Evolutionary conservation across 2,888 invertebrate species (phyloP).

Genomic region (Xestia rhomboidea): DNA sequence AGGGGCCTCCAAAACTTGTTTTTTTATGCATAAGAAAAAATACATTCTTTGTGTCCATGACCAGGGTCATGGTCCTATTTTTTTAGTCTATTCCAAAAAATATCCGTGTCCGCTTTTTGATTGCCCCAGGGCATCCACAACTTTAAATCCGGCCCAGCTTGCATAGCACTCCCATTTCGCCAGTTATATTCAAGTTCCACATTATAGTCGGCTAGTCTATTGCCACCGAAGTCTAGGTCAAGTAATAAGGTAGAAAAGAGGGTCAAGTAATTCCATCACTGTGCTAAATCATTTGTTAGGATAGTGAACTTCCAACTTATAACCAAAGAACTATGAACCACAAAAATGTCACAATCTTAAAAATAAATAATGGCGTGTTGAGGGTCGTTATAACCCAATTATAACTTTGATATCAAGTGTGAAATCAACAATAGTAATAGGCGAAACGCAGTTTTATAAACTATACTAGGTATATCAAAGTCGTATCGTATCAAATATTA

Average conservation of each 20-base stretch:
- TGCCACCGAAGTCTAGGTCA: background rate
- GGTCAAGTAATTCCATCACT: background rate
- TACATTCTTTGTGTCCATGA: too few species aligned
- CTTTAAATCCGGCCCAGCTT: too few species aligned
- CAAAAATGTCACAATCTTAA: slow-evolving; percentile 27
- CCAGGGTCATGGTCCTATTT: too few species aligned
- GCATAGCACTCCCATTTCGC: background rate
- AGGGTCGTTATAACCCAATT: slow-evolving; percentile 41
- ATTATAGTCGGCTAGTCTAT: background rate
- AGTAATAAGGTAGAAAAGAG: too few species aligned
- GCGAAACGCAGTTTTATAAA: background rate
- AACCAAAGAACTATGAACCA: background rate
- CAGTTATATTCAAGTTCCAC: background rate
- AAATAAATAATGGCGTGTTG: slow-evolving; percentile 34
- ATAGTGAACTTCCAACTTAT: background rate
- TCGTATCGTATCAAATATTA: background rate
- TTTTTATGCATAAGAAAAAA: too few species aligned
- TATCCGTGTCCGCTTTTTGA: too few species aligned
- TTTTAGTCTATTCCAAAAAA: too few species aligned
- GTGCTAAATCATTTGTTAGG: background rate
- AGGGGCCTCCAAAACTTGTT: too few species aligned
- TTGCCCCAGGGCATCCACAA: too few species aligned
- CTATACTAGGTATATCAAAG: background rate
- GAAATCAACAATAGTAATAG: slow-evolving; percentile 34
- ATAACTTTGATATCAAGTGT: slow-evolving; percentile 35